Base-by-base conservation (phyloP, 2,888 invertebrate genomes). In the Morinoia aosen region DNA sequence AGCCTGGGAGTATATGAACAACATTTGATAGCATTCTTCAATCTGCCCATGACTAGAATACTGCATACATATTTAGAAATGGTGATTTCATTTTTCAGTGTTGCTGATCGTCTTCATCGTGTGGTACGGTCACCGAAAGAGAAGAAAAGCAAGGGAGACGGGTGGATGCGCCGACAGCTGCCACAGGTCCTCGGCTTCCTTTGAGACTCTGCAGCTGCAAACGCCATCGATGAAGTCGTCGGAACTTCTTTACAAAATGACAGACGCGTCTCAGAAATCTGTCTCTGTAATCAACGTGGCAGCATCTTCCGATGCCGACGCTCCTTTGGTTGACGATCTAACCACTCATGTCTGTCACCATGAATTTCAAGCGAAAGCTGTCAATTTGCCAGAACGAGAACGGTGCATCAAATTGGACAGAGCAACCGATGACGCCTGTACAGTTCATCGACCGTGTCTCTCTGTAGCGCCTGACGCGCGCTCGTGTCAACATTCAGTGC, bases 341-440 rank as follows among this genome's bases (percentile, higher is more conserved):
- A 48, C 93, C 11, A 48, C 56, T 57, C 93, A 93, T 14, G 57
- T 56, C 56, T 56, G 93, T 93, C 93, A 93, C 48, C 93, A 57
- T 57, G 57, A 93, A 57, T 57, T 57, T 56, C 93, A 19, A 33
- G n/a, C 93, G 57, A 93, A 93, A 48, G 58, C 33, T 57, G 57
- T 93, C 93, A 93, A 93, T 93, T 93, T 93, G n/a, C 57, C 93
- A 57, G 93, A 57, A 33, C 56, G 93, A 93, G 93, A 93, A 16
- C 93, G 48, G 12, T 56, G 93, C 33, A 90, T 40, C 90, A 90
- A 90, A 90, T 57, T 93, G 93, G 93, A 93, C n/a, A 76, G 76
- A 76, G 93, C 11, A n/a, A 5, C 39, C 56, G 93, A 93, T 93
- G 90, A 90, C 90, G 56, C 93, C 33, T 93, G 93, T 33, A 58